Evolutionary conservation across 1,140 invertebrate genomes (phyloP).

Genomic region (Drosophila setifemur): DNA sequence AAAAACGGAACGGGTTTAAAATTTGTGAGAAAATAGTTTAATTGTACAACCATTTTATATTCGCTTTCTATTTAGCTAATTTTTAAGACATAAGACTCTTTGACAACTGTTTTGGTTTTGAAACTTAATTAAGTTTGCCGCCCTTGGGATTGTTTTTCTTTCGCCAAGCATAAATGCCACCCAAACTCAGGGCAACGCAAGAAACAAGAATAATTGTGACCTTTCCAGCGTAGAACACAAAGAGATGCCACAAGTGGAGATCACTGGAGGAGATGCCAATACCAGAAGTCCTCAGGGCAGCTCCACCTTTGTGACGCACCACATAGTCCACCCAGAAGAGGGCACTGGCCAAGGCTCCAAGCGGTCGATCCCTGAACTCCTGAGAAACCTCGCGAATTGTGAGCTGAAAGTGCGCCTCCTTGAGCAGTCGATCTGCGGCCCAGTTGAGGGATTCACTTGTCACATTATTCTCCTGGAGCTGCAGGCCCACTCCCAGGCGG

Average conservation of each 20-base stretch:
- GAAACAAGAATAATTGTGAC: slow-evolving; percentile 4
- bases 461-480: slow-evolving; percentile 59
- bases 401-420: slow-evolving; percentile 58
- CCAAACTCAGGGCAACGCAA: slow-evolving; percentile 32
- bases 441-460: slow-evolving; percentile 57
- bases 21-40: too few relatives aligned
- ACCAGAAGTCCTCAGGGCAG: slow-evolving; percentile 55
- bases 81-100: too few relatives aligned
- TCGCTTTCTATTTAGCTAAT: too few relatives aligned
- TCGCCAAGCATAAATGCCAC: slow-evolving; percentile 26
- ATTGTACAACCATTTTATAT: too few relatives aligned
- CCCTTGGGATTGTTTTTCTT: slow-evolving; percentile 40
- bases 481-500: slow-evolving; percentile 51
- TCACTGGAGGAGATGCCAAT: slow-evolving; percentile 60
- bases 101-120: too few relatives aligned
- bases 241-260: slow-evolving; percentile 68
- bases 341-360: slow-evolving; percentile 84
- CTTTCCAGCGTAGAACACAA: slow-evolving; percentile 52
- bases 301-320: slow-evolving; percentile 84
- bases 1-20: too few relatives aligned
- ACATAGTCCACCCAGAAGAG: slow-evolving; percentile 86
- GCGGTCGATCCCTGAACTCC: slow-evolving; percentile 84
- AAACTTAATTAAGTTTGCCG: too few relatives aligned
- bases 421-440: slow-evolving; percentile 61
- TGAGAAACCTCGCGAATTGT: slow-evolving; percentile 82